Percentiles rank a stretch among this genome's conserved stretches.
These are phyloP conservation scores for Passer montanus DNA, from an alignment of 2,113 vertebrate genomes.

Conservation along the genomic window DNA sequence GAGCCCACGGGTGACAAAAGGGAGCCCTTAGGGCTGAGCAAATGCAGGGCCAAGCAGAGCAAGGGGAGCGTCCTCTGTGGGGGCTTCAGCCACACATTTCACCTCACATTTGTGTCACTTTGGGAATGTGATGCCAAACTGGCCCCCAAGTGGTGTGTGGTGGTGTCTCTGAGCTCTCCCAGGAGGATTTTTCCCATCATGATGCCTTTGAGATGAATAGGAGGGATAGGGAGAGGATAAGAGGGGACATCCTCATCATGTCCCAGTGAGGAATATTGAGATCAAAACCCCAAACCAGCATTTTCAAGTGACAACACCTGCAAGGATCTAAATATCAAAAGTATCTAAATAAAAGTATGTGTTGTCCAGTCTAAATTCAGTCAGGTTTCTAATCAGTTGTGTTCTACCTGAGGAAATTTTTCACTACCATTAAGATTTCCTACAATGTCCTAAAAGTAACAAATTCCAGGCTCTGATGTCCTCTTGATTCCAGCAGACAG, in stretches of 20 bases:
- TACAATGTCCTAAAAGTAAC: neutral
- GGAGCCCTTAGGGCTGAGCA: neutral
- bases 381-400: neutral
- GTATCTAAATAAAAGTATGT: neutral
- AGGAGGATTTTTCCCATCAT: neutral
- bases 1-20: fast-evolving
- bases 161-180: neutral
- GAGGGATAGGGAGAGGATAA: neutral
- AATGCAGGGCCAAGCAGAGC: neutral
- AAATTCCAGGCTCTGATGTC: neutral
- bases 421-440: neutral
- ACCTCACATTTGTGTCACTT: neutral
- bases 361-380: neutral
- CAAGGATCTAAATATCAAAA: neutral
- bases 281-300: neutral
- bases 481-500: neutral
- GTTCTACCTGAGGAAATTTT: neutral
- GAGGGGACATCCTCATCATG: neutral
- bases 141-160: neutral
- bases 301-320: neutral
- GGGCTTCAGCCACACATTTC: neutral
- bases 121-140: neutral
- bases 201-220: neutral
- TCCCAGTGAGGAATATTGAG: neutral
- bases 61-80: neutral